Conservation (phyloP, 2,888 invertebrate genomes). For the Meta bourneti region DNA sequence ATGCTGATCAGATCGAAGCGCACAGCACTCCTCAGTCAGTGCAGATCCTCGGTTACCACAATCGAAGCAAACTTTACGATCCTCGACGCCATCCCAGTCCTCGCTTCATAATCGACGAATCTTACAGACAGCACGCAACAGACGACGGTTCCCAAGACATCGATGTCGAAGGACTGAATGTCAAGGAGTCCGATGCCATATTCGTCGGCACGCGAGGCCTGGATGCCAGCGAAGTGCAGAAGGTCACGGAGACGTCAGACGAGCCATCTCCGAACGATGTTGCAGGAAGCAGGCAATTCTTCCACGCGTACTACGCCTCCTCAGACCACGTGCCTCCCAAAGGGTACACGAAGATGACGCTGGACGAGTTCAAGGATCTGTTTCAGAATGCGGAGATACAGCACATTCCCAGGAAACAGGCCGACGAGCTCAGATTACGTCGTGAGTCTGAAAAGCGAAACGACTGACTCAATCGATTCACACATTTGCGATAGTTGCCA, state of each 20-base stretch:
- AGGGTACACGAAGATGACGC: constrained; percentile 76
- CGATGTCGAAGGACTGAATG: background rate
- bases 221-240: constrained; percentile 14
- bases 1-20: constrained; percentile 10
- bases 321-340: constrained; percentile 76
- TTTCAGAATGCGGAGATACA: constrained; percentile 77
- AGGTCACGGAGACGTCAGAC: background rate
- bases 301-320: constrained; percentile 78
- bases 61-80: background rate
- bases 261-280: background rate
- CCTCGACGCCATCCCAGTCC: background rate
- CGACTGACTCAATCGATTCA: background rate
- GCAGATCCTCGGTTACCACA: background rate
- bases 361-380: constrained; percentile 76
- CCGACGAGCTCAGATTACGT: background rate
- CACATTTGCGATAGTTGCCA: background rate
- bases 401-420: constrained; percentile 62
- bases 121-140: background rate
- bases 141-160: background rate
- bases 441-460: constrained; percentile 7
- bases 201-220: constrained; percentile 54
- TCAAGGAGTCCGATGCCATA: constrained; percentile 29
- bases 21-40: constrained; percentile 36
- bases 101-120: background rate
- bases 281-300: constrained; percentile 45